Conservation (phyloP, 2,888 invertebrate species). For the Tryphoninae sp. region DNA sequence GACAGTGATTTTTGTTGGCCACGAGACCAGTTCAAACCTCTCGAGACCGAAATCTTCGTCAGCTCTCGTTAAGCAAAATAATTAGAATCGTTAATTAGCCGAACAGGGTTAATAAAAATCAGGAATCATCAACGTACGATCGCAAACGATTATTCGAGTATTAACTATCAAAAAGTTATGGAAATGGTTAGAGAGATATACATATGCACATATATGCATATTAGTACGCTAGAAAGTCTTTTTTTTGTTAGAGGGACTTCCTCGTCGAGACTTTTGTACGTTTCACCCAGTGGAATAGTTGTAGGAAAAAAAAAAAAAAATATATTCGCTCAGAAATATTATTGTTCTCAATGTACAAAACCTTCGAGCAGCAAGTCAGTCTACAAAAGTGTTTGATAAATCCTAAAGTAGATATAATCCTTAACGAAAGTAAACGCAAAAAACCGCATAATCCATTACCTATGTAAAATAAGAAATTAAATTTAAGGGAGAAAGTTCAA, state of each 20-base stretch:
- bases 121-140: constrained; percentile 8
- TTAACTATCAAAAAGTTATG: constrained; percentile 26
- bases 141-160: constrained; percentile 50
- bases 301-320: too few species aligned
- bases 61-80: constrained; percentile 15
- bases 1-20: too few species aligned
- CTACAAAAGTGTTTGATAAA: not conserved
- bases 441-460: constrained; percentile 57
- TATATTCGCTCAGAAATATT: too few species aligned
- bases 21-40: not conserved
- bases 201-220: constrained; percentile 37
- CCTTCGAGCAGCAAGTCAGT: too few species aligned
- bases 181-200: constrained; percentile 53
- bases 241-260: too few species aligned
- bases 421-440: not conserved
- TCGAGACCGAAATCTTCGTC: constrained; percentile 19
- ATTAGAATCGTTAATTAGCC: constrained; percentile 34
- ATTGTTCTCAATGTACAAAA: too few species aligned
- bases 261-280: too few species aligned
- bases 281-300: too few species aligned
- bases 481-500: constrained; percentile 53
- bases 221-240: too few species aligned
- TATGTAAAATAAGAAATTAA: constrained; percentile 28
- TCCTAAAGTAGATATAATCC: too few species aligned
- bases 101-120: constrained; percentile 43